Evolutionary conservation across 2,113 vertebrate genomes (phyloP), one percentile per base, ranked within the genome.

Genomic region (Leucopsar rothschildi): DNA sequence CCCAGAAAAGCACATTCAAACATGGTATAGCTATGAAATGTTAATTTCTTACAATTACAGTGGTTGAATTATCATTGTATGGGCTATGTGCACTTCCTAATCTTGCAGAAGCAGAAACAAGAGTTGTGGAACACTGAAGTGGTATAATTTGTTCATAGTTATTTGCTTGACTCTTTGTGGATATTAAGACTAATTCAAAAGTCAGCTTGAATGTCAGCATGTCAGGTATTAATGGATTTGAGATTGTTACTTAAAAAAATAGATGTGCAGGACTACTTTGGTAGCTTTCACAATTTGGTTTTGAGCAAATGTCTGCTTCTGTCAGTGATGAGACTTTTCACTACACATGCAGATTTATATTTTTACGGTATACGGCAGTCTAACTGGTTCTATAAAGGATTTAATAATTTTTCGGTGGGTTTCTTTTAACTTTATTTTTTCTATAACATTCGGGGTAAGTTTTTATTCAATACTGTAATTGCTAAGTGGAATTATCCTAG

Each of bases 1-100:
- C 99, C 99, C 39, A 98, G 99, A 50, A 99, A 99, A 97, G 99
- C 99, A 1, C 99, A 99, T 95, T 99, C 99, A 68, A 99, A 99
- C 96, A 99, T 99, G 99, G 99, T 99, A 95, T 95, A 87, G 11
- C 53, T 72, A 28, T 18, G 39, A 50, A 49, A 72, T 29, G 4
- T 85, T 20, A 16, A 66, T 50, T 92, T 2, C 4, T 86, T 87
- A 11, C 20, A 15, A 33, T 66, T 94, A 6, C 2, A n/a, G 23
- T 37, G 22, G 3, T 50, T 55, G 42, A 37, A 21, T 55, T 92
- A 0, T 75, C 22, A 22, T 29, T 63, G 5, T 76, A 56, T 24
- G 33, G 35, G 17, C 56, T 23, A 5, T 23, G 28, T 68, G 2
- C 2, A 6, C 40, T 53, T 82, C 23, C 44, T 76, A n/a, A 13